Conservation (phyloP, 37 sponge, comb jelly and placozoan genomes). For the Axinella damicornis region DNA sequence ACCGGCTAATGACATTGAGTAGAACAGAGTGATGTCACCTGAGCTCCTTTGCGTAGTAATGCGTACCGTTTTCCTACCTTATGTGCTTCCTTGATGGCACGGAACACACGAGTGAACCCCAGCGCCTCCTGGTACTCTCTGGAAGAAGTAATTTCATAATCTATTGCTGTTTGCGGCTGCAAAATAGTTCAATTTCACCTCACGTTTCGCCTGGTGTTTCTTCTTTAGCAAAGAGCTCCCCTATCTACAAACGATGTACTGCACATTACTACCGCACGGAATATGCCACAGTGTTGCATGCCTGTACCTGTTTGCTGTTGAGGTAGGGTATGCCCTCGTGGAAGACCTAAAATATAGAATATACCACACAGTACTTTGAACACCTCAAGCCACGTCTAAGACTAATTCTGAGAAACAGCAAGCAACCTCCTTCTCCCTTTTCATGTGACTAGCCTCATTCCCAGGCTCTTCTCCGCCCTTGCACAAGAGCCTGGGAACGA, state of each 20-base stretch:
- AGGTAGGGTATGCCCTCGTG: slow-evolving; percentile 75
- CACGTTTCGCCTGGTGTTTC: neutral
- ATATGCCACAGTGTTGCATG: neutral
- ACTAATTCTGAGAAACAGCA: too few species aligned
- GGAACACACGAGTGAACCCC: slow-evolving; percentile 73
- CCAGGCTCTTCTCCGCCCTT: too few species aligned
- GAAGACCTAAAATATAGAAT: slow-evolving; percentile 17
- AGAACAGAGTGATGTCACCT: neutral
- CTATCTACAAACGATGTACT: neutral
- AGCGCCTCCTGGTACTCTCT: slow-evolving; percentile 8
- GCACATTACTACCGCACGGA: neutral
- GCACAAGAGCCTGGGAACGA: neutral
- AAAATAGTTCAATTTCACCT: neutral
- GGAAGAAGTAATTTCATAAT: neutral
- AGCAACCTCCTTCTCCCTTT: too few species aligned
- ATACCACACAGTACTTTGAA: neutral
- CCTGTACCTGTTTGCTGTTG: slow-evolving; percentile 47
- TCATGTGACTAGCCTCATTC: neutral
- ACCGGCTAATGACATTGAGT: slow-evolving; percentile 56
- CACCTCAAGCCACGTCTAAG: too few species aligned
- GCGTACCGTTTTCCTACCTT: slow-evolving; percentile 37
- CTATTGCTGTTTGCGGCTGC: neutral
- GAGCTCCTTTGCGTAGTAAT: neutral
- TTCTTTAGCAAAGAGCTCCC: neutral
- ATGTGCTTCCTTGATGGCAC: slow-evolving; percentile 39